Evolutionary conservation across 2,113 vertebrate genomes (phyloP).

Genomic region (Lepidothrix coronata): DNA sequence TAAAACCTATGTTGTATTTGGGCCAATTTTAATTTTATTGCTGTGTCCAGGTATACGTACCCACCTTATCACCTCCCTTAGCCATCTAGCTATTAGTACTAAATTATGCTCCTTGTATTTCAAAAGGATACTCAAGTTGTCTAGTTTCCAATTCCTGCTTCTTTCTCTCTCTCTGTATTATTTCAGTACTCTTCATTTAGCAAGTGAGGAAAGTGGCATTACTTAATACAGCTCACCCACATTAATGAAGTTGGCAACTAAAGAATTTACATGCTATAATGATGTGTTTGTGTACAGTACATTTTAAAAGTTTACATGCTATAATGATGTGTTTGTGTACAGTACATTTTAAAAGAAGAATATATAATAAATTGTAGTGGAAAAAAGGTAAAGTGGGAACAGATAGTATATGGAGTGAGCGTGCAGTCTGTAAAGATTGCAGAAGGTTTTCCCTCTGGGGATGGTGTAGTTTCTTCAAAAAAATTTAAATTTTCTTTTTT

Average conservation of each 20-base stretch:
- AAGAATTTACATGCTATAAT: conserved; percentile 49
- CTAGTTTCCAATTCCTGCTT: neutral
- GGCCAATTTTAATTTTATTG: neutral
- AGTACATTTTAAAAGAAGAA: conserved; percentile 14
- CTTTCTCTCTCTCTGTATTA: neutral
- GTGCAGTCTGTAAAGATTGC: neutral
- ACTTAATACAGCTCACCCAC: neutral
- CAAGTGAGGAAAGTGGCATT: neutral
- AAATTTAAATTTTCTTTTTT: neutral
- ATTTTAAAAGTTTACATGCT: conserved; percentile 46
- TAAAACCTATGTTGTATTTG: neutral
- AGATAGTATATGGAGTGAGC: neutral
- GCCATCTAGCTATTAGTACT: neutral
- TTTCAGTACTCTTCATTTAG: conserved; percentile 25
- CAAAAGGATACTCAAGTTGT: neutral
- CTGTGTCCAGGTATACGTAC: neutral
- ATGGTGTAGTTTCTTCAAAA: neutral
- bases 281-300: conserved; percentile 24
- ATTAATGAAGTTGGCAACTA: conserved; percentile 23
- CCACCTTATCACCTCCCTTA: neutral
- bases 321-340: conserved; percentile 48
- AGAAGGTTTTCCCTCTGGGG: neutral
- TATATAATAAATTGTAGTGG: conserved; percentile 4
- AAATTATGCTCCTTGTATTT: neutral
- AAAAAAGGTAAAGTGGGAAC: neutral